These are phyloP conservation scores for Erithacus rubecula DNA, from an alignment of 2,797 vertebrate genomes.

Conservation along the genomic window DNA sequence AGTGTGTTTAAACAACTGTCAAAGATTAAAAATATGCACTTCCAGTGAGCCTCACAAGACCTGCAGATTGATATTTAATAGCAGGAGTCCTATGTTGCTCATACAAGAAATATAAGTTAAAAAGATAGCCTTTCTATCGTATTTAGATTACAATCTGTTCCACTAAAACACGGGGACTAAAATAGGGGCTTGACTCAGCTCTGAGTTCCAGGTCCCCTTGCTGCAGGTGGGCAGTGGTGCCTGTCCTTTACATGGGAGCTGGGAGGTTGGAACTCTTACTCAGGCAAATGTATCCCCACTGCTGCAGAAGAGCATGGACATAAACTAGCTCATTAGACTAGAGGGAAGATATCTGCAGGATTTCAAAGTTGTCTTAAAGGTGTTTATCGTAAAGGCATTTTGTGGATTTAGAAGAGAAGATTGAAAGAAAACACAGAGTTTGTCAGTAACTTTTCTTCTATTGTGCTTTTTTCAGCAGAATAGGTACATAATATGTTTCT, in stretches of 20 bases:
- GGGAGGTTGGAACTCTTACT: not conserved
- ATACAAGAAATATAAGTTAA: not conserved
- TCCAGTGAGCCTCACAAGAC: not conserved
- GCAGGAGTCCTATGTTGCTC: not conserved
- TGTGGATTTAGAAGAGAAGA: not conserved
- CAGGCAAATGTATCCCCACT: not conserved
- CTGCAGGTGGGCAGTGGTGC: not conserved
- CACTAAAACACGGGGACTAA: not conserved
- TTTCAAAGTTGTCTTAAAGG: not conserved
- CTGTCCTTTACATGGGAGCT: not conserved
- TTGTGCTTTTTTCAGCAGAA: not conserved
- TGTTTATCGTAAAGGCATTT: not conserved
- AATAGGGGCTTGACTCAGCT: not conserved
- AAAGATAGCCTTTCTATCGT: not conserved
- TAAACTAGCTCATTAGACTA: not conserved
- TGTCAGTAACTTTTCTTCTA: not conserved
- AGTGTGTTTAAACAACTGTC: not conserved
- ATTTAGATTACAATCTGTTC: not conserved
- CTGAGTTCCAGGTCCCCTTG: not conserved
- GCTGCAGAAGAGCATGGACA: not conserved
- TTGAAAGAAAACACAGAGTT: not conserved
- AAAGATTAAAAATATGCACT: not conserved
- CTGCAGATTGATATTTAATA: not conserved
- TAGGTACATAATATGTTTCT: not conserved
- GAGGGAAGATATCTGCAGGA: not conserved